phyloP scores from a whole-genome alignment of 2,797 vertebrate species.

The Gallinago solitaria region DNA sequence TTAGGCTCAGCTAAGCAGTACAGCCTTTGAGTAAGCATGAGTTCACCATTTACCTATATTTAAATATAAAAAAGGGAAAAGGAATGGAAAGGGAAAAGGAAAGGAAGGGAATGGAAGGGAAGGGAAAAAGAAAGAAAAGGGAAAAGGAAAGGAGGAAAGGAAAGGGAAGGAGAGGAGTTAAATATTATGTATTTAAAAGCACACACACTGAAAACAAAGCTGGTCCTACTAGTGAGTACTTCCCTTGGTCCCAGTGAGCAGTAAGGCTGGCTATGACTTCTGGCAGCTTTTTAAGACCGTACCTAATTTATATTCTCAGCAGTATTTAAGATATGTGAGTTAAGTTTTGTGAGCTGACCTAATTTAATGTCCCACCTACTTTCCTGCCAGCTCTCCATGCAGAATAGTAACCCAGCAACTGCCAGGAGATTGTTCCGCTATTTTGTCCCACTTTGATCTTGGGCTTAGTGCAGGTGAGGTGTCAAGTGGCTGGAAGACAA shows the following conservation, averaged over 20 bases:
- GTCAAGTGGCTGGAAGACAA: background rate
- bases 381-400: background rate
- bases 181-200: background rate
- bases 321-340: background rate
- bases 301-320: background rate
- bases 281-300: background rate
- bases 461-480: background rate
- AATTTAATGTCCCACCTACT: background rate
- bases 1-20: background rate
- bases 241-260: background rate
- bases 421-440: accelerated
- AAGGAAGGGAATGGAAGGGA: too few relatives aligned
- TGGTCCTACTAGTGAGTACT: background rate
- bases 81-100: too few relatives aligned
- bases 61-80: too few relatives aligned
- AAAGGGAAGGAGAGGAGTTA: background rate
- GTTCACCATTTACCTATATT: background rate
- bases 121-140: too few relatives aligned
- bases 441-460: background rate
- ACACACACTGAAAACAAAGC: background rate
- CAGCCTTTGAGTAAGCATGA: background rate
- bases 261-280: background rate
- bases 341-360: background rate
- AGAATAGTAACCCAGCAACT: background rate
- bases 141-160: too few relatives aligned